phyloP scores from a whole-genome alignment of 1,140 invertebrate genomes.

The Drosophila athabasca region DNA sequence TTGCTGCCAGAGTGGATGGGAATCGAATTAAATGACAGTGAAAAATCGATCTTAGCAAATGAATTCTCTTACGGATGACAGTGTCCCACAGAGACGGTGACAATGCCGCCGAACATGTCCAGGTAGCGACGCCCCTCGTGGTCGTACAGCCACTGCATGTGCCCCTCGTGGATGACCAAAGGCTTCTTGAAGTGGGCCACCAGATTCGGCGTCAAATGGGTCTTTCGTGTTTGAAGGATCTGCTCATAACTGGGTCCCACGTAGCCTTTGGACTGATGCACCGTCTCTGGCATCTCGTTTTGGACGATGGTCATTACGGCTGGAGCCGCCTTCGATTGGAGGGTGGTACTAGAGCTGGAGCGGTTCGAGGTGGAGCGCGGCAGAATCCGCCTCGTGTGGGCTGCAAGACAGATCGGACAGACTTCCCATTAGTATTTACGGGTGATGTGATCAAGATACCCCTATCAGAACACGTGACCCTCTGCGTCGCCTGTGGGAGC shows the following conservation, averaged over 20 bases:
- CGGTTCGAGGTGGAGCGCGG: not conserved
- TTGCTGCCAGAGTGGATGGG: constrained; percentile 84
- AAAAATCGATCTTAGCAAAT: not conserved
- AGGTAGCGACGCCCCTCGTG: constrained; percentile 93
- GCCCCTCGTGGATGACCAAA: constrained; percentile 92
- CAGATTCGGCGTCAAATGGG: constrained; percentile 89
- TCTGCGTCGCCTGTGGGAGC: too few species aligned
- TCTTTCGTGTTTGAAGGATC: constrained; percentile 85
- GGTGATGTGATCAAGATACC: too few species aligned
- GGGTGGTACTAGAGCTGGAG: constrained; percentile 32
- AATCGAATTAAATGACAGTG: constrained; percentile 46
- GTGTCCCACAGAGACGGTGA: constrained; percentile 98
- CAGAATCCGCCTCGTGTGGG: constrained; percentile 12
- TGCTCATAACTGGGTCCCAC: constrained; percentile 87
- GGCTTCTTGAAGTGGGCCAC: constrained; percentile 93
- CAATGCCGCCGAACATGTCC: constrained; percentile 98
- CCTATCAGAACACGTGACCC: too few species aligned
- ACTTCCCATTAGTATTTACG: too few species aligned
- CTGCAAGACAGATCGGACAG: constrained; percentile 13
- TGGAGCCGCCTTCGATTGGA: constrained; percentile 59
- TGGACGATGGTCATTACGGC: constrained; percentile 31
- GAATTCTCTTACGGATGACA: constrained; percentile 94
- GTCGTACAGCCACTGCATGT: constrained; percentile 97
- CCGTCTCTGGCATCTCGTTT: constrained; percentile 63
- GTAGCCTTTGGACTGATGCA: constrained; percentile 56